These are phyloP conservation scores for Drosophila pandora DNA, from an alignment of 1,140 invertebrate genomes.

Conservation along the genomic window DNA sequence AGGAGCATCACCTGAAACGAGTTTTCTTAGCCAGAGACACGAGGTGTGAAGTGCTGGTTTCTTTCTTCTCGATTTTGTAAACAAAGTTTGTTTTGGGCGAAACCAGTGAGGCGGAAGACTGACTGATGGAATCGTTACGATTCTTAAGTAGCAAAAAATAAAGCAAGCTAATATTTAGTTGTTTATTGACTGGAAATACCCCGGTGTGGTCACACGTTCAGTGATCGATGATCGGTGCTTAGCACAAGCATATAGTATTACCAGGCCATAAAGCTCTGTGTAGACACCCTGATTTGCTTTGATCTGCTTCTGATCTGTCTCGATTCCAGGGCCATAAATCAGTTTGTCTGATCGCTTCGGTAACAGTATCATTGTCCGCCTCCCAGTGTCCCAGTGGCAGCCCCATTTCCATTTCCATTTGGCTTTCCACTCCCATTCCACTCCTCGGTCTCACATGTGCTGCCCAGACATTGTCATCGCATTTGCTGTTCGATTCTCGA, in stretches of 20 bases:
- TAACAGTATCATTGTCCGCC: constrained; percentile 45
- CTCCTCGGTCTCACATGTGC: constrained; percentile 52
- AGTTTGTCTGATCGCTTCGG: constrained; percentile 43
- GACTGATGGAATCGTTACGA: constrained; percentile 23
- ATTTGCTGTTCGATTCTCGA: constrained; percentile 76
- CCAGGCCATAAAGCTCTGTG: constrained; percentile 25
- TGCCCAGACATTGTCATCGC: constrained; percentile 60
- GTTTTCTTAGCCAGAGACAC: neutral
- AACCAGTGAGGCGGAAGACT: constrained; percentile 32
- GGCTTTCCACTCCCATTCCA: constrained; percentile 19
- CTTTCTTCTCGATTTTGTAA: constrained; percentile 28
- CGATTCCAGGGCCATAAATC: constrained; percentile 64
- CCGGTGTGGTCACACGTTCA: constrained; percentile 24
- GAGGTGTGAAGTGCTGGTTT: constrained; percentile 33
- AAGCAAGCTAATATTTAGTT: constrained; percentile 23
- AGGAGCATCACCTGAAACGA: constrained; percentile 4
- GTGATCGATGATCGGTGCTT: constrained; percentile 53
- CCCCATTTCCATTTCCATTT: constrained; percentile 13
- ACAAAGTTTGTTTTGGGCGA: constrained; percentile 34
- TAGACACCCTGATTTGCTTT: constrained; percentile 52
- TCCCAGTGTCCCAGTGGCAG: constrained; percentile 19
- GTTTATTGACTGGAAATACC: constrained; percentile 42
- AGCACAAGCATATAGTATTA: constrained; percentile 61
- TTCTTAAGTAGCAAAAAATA: constrained; percentile 29
- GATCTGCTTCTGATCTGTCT: constrained; percentile 49